Conservation (phyloP, 92 coral and sea anemone species). For the Hydrozoanthus gracilis region DNA sequence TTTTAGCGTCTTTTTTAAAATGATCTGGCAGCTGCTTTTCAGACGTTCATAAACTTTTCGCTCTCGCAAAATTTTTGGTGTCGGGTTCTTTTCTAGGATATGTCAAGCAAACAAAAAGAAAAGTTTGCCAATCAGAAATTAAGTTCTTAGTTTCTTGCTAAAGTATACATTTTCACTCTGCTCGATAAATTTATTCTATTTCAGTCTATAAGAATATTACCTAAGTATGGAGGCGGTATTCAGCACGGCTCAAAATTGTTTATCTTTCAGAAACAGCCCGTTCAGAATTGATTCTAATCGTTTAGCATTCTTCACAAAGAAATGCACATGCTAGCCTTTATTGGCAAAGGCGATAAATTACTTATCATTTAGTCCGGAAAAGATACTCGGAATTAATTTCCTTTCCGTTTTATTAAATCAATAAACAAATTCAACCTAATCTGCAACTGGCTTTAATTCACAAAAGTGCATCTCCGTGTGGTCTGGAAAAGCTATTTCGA, state of each 20-base stretch:
- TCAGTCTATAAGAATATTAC: too few relatives aligned
- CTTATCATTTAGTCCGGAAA: conserved; percentile 41
- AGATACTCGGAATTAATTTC: conserved; percentile 41
- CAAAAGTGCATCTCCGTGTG: conserved; percentile 10
- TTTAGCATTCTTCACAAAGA: conserved; percentile 17
- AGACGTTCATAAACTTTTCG: too few relatives aligned
- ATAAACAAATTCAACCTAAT: conserved; percentile 18
- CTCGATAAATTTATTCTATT: too few relatives aligned
- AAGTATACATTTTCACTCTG: too few relatives aligned
- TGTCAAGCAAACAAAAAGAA: too few relatives aligned
- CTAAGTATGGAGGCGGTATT: background rate
- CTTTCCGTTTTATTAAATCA: conserved; percentile 24
- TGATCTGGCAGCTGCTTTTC: too few relatives aligned
- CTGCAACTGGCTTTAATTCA: conserved; percentile 6
- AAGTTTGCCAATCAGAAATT: too few relatives aligned
- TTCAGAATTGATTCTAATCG: background rate
- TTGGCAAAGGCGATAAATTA: conserved; percentile 8
- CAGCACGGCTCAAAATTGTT: background rate
- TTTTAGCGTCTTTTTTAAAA: too few relatives aligned
- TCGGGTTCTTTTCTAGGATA: too few relatives aligned
- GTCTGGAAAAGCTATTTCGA: conserved; percentile 1
- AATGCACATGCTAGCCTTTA: conserved; percentile 5
- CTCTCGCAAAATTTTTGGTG: too few relatives aligned
- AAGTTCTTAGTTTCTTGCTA: too few relatives aligned
- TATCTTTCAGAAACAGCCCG: background rate